Evolutionary conservation across 1,140 invertebrate genomes (phyloP).

Genomic region (Neotoxoptera formosana): DNA sequence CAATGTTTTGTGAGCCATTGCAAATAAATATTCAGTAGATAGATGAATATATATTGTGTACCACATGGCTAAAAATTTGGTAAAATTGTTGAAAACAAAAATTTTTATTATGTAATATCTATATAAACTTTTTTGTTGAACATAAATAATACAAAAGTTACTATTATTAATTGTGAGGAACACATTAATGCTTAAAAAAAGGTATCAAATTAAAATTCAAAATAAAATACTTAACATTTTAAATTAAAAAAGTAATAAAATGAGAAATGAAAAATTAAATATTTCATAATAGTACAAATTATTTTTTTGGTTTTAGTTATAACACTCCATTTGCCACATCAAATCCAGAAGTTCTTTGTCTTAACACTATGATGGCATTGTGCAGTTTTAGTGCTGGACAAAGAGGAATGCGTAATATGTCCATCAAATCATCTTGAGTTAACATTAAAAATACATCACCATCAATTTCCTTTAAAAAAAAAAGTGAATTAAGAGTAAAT

Average conservation of each 20-base stretch:
- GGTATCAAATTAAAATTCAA: neutral
- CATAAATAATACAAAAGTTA: neutral
- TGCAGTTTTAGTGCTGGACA: constrained; percentile 87
- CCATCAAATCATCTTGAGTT: constrained; percentile 81
- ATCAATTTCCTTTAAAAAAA: constrained; percentile 74
- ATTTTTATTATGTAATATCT: neutral
- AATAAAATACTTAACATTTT: neutral
- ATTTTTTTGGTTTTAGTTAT: neutral
- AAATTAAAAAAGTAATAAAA: neutral
- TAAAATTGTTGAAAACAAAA: neutral
- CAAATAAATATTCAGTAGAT: neutral
- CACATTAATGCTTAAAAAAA: neutral
- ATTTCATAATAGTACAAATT: neutral
- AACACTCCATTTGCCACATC: neutral
- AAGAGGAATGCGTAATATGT: constrained; percentile 78
- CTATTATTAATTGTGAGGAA: neutral
- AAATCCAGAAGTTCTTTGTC: constrained; percentile 65
- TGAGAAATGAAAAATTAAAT: neutral
- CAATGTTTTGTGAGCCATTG: neutral
- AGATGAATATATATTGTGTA: neutral
- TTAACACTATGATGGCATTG: constrained; percentile 77
- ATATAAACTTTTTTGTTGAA: neutral
- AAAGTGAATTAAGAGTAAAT: neutral
- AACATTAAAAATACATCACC: constrained; percentile 84
- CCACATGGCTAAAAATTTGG: neutral